These are phyloP conservation scores for Poliocrania exsul DNA, from an alignment of 2,797 vertebrate genomes.

Conservation along the genomic window DNA sequence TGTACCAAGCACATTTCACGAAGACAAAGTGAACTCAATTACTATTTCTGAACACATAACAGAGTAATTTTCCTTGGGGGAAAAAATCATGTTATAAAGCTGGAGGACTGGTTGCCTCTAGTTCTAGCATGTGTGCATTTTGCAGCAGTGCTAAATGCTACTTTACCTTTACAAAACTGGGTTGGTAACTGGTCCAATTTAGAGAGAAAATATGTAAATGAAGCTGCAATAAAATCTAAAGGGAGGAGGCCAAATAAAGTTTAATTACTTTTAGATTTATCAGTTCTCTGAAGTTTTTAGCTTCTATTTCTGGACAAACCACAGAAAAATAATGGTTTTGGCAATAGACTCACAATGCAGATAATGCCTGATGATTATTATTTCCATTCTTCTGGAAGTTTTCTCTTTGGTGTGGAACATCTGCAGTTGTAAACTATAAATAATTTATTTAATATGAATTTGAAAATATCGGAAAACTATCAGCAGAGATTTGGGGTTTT, in stretches of 20 bases:
- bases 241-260: not conserved
- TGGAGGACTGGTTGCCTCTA: not conserved
- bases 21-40: not conserved
- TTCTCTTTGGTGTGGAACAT: not conserved
- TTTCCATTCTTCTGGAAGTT: not conserved
- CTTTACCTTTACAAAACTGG: not conserved
- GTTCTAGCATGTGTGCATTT: fast-evolving
- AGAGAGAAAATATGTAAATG: not conserved
- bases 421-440: not conserved
- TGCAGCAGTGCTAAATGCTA: not conserved
- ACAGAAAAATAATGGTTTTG: not conserved
- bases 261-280: not conserved
- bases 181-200: not conserved
- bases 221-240: not conserved
- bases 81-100: not conserved
- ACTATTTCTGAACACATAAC: not conserved
- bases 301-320: not conserved
- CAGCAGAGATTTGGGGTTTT: not conserved
- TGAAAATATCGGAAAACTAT: not conserved
- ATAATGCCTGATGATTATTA: not conserved
- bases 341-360: not conserved
- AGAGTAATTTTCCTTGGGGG: not conserved
- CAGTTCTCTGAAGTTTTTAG: not conserved
- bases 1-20: not conserved
- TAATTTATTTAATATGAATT: not conserved